Base-by-base conservation (phyloP, 2,888 invertebrate genomes). In the Scaptomyza polygonia region DNA sequence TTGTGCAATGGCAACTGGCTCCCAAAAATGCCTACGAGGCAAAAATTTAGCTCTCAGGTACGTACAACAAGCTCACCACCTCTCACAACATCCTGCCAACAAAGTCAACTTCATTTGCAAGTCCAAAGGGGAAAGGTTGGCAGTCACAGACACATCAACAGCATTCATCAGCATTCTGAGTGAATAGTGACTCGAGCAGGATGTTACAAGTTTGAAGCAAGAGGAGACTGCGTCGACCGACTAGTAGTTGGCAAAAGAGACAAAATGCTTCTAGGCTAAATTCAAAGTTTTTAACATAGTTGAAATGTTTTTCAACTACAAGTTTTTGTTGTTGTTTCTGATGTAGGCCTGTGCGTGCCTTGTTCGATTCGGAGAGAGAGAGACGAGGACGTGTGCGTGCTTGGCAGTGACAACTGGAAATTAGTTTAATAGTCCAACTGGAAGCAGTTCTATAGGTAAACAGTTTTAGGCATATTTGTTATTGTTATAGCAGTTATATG, bases 401-500 rank as follows among this genome's bases (percentile, higher is more conserved):
- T 79, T 77, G 74, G 63, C 82, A 77, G 65, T 88, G 82, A 86
- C 86, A 88, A 88, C 88, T 83, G 74, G 86, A 83, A 88, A 83
- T 83, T 83, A 88, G 82, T 83, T 83, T 83, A 88, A 83, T 88
- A 83, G 88, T 86, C 86, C 71, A 66, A 86, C 67, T 77, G 61
- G 36, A 53, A 72, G 72, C 73, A 65, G 53, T 45, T 65, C 56
- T 63, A 70, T 51, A 81, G 78, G 63, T 74, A 81, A 78, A 73
- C 67, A 67, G 12, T 45, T n/a, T n/a, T n/a, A n/a, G 36, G 51
- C 40, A 72, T 53, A 66, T 61, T 58, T 62, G 51, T 69, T 86
- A 73, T 82, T 85, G 58, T 75, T 78, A 68, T 66, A 85, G 79
- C 84, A 25, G 25, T 25, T 25, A 25, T 83, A 79, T 86, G 76